Conservation (phyloP, 92 coral and sea anemone genomes). For the Zoanthus solanderi region DNA sequence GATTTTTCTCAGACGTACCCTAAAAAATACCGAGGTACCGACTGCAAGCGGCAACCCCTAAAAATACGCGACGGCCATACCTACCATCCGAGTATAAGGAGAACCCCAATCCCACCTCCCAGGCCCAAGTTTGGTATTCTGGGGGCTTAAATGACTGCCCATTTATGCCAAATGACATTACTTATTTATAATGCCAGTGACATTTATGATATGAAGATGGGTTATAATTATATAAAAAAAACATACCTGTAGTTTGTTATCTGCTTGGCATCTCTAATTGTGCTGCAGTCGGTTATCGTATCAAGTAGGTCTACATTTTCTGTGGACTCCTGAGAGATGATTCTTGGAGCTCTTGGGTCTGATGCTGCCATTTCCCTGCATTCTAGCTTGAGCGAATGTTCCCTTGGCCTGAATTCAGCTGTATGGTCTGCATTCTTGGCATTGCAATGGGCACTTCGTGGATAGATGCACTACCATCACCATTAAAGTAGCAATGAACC, state of each 20-base stretch:
- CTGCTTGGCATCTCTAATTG: constrained; percentile 55
- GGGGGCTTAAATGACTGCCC: too few relatives aligned
- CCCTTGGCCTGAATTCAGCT: constrained; percentile 30
- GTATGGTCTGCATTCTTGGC: not conserved
- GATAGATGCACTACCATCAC: not conserved
- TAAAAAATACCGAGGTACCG: too few relatives aligned
- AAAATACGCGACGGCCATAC: too few relatives aligned
- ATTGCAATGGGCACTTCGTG: constrained; percentile 47
- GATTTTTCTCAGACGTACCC: too few relatives aligned
- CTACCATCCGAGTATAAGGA: too few relatives aligned
- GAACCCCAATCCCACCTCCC: too few relatives aligned
- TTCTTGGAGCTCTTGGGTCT: constrained; percentile 41
- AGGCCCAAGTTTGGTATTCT: too few relatives aligned
- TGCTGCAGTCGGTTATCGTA: constrained; percentile 8
- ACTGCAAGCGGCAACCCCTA: too few relatives aligned
- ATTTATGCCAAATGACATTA: too few relatives aligned
- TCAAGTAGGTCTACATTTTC: constrained; percentile 42
- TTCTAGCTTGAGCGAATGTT: constrained; percentile 57
- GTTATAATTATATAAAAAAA: not conserved
- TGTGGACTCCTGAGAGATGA: constrained; percentile 37
- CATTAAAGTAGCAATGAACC: constrained; percentile 28
- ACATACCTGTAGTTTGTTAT: constrained; percentile 40
- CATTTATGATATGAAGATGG: not conserved
- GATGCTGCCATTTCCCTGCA: constrained; percentile 31
- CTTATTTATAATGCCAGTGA: too few relatives aligned